Evolutionary conservation across 2,888 invertebrate genomes (phyloP).

Genomic region (Nysson spinosus): DNA sequence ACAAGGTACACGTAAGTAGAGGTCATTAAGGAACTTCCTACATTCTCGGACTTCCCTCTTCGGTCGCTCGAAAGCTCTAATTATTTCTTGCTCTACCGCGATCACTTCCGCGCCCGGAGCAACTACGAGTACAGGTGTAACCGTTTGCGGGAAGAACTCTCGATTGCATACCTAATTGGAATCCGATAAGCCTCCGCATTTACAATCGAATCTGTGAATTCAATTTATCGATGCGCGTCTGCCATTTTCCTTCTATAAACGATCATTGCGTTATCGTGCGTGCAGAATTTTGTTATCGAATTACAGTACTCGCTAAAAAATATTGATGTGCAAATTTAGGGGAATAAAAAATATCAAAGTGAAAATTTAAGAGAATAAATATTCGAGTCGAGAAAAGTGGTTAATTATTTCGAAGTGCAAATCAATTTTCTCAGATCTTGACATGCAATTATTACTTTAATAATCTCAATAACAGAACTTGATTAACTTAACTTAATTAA

Average conservation of each 20-base stretch:
- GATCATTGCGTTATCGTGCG: no score
- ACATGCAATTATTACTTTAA: not conserved
- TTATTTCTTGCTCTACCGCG: conserved; percentile 56
- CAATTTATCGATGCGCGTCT: no score
- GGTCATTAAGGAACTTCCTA: conserved; percentile 55
- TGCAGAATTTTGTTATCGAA: no score
- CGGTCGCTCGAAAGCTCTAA: conserved; percentile 53
- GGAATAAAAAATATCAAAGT: not conserved
- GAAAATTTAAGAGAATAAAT: no score
- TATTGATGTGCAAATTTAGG: not conserved
- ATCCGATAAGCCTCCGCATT: conserved; percentile 44
- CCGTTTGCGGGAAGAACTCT: conserved; percentile 39
- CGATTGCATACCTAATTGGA: conserved; percentile 41
- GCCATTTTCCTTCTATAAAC: no score
- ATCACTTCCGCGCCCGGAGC: conserved; percentile 49
- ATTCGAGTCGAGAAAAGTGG: no score
- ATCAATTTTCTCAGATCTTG: not conserved
- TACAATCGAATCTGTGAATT: no score
- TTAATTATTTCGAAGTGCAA: no score
- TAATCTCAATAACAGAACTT: not conserved
- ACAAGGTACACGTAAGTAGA: conserved; percentile 41
- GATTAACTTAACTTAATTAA: no score
- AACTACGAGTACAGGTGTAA: conserved; percentile 51
- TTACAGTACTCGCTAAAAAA: no score
- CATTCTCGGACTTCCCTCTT: conserved; percentile 34